A percentile compares a stretch with the other conserved stretches of the same genome.
Conservation (phyloP, 2,888 invertebrate genomes). For the Cylindroiulus punctatus region DNA sequence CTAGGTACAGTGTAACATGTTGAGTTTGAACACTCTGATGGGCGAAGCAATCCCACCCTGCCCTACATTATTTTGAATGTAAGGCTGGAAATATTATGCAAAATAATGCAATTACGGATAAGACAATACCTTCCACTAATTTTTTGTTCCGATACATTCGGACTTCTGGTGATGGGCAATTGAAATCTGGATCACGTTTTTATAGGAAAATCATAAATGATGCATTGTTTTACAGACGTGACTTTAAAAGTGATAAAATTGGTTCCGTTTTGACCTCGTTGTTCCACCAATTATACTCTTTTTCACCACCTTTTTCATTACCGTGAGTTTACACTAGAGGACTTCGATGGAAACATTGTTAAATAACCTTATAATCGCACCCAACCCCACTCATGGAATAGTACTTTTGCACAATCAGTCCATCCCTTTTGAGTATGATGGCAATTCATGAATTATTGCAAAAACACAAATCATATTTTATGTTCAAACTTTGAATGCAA, state of each 20-base stretch:
- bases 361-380: background rate
- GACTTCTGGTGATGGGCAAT: background rate
- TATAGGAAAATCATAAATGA: background rate
- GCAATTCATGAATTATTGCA: background rate
- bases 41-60: background rate
- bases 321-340: background rate
- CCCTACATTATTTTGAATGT: background rate
- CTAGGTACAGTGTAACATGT: background rate
- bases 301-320: too few relatives aligned
- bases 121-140: background rate
- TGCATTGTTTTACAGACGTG: background rate
- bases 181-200: background rate
- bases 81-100: background rate
- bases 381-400: background rate
- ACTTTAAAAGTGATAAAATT: background rate
- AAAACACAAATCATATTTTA: too few relatives aligned
- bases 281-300: background rate
- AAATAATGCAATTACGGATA: background rate
- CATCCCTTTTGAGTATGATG: too few relatives aligned
- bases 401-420: background rate
- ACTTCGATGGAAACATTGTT: background rate
- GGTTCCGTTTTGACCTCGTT: slow-evolving; percentile 1
- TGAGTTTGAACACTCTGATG: background rate
- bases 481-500: background rate
- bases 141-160: background rate